phyloP scores from a whole-genome alignment of 92 coral and sea anemone genomes.

The Parazoanthus darwini region DNA sequence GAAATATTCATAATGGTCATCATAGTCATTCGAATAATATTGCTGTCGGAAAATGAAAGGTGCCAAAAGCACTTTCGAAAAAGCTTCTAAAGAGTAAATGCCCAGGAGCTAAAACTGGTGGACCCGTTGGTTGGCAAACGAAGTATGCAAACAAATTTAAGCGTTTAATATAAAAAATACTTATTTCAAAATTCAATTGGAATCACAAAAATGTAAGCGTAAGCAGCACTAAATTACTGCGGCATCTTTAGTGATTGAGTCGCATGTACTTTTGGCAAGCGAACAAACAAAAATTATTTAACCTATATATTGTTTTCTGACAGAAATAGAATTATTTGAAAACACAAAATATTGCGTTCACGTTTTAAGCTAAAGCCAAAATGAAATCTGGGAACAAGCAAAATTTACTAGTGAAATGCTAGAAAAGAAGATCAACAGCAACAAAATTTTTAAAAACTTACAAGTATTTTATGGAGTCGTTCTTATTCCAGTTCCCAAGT shows the following conservation, averaged over 20 bases:
- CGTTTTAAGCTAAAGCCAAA: not conserved
- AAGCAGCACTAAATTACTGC: not conserved
- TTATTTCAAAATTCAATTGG: no score
- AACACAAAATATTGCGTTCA: not conserved
- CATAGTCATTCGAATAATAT: not conserved
- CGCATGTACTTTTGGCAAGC: not conserved
- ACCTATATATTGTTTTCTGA: not conserved
- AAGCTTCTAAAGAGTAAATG: not conserved
- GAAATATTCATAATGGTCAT: not conserved
- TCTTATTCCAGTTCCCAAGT: constrained; percentile 73
- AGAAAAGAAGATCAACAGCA: not conserved
- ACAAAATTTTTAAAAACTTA: constrained; percentile 50
- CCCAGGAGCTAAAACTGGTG: not conserved
- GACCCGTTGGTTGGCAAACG: not conserved
- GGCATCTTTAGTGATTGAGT: not conserved
- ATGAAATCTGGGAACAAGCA: not conserved
- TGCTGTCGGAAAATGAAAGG: not conserved
- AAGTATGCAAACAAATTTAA: no score
- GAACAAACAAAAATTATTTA: no score
- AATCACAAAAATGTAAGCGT: no score
- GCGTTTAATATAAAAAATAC: not conserved
- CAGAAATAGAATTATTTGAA: not conserved
- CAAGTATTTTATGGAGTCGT: constrained; percentile 62
- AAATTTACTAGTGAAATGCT: no score
- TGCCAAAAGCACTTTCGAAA: not conserved